phyloP scores from a whole-genome alignment of 1,140 invertebrate species.

The Cydia amplana region DNA sequence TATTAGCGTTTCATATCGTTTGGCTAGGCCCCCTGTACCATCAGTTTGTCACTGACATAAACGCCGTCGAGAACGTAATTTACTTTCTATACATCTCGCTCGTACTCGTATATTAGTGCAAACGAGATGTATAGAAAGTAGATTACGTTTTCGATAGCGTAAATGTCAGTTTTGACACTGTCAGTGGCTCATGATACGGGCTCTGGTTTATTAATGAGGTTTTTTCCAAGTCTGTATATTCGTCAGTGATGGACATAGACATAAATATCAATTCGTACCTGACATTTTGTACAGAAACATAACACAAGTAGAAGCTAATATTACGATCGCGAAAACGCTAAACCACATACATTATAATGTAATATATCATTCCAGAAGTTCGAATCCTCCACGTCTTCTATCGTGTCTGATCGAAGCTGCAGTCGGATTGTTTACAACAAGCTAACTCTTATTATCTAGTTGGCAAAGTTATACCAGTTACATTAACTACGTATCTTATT shows the following conservation, averaged over 20 bases:
- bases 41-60: no score
- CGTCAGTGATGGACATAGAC: not conserved
- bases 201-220: not conserved
- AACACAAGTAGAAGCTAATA: not conserved
- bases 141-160: no score
- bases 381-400: not conserved
- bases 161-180: no score
- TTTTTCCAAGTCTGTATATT: not conserved
- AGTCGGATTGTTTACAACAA: slow-evolving; percentile 43
- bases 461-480: slow-evolving; percentile 45
- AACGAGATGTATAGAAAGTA: no score
- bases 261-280: not conserved
- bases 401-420: slow-evolving; percentile 43
- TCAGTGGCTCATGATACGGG: no score
- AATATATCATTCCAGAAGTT: slow-evolving; percentile 6
- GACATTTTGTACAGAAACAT: slow-evolving; percentile 5
- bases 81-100: no score
- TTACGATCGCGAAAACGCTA: slow-evolving; percentile 15
- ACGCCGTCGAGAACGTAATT: no score
- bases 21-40: no score
- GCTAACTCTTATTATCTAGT: slow-evolving; percentile 46
- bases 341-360: slow-evolving; percentile 11
- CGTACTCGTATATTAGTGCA: no score
- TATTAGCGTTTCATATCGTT: no score
- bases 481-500: slow-evolving; percentile 34